Evolutionary conservation across 1,140 invertebrate species (phyloP).

Genomic region (Atta cephalotes): DNA sequence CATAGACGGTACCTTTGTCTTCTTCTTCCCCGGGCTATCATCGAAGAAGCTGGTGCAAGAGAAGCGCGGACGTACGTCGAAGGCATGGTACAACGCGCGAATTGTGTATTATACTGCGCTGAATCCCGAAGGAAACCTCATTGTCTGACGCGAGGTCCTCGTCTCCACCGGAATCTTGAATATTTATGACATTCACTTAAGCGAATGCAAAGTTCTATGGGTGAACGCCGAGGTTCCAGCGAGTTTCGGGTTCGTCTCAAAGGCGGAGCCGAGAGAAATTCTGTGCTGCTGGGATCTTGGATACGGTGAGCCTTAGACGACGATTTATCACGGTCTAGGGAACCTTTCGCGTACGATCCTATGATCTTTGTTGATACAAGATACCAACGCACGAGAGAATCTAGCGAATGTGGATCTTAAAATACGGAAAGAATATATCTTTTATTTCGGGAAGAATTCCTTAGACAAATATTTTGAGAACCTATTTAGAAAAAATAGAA

Average conservation of each 20-base stretch:
- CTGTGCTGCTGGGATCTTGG: constrained; percentile 41
- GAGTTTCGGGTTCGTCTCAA: constrained; percentile 50
- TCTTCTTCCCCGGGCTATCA: constrained; percentile 19
- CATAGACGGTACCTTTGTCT: constrained; percentile 54
- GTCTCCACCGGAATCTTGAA: constrained; percentile 54
- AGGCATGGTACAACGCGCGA: constrained; percentile 17
- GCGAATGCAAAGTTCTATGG: constrained; percentile 37
- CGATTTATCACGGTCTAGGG: constrained; percentile 57
- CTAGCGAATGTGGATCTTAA: constrained; percentile 34
- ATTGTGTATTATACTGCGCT: constrained; percentile 28
- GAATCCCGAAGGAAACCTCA: constrained; percentile 53
- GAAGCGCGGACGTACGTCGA: constrained; percentile 36
- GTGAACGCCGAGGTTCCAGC: constrained; percentile 32
- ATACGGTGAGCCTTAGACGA: constrained; percentile 37
- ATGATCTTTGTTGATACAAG: constrained; percentile 61
- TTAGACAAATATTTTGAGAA: too few relatives aligned
- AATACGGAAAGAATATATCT: constrained; percentile 8
- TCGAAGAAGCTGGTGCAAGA: not conserved
- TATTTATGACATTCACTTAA: constrained; percentile 62
- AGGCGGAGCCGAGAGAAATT: constrained; percentile 50
- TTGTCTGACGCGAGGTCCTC: constrained; percentile 56
- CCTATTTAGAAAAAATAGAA: too few relatives aligned
- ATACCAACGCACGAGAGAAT: constrained; percentile 36
- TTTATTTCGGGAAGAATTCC: constrained; percentile 32
- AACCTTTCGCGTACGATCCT: constrained; percentile 55